Base-by-base conservation (phyloP, 2,888 invertebrate species). In the Drosophila conformis region DNA sequence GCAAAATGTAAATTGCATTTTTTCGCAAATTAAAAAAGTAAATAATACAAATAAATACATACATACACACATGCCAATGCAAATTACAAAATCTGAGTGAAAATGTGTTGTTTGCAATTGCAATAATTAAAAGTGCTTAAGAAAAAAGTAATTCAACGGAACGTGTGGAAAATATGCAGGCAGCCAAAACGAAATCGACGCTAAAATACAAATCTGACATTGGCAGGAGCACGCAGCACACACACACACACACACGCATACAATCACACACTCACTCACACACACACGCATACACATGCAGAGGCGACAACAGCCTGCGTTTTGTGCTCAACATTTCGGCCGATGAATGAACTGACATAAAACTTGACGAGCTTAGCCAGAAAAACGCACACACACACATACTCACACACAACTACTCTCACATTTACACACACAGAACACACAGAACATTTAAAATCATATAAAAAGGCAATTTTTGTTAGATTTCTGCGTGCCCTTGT, bases 271-370 rank as follows among this genome's bases (percentile, higher is more conserved):
- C 36, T 49, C 56, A 58, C 35, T 63, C 60, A 56, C 53, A 61
- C 54, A 76, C 25, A 56, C 36, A 36, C 51, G 31, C 36, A 59
- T 54, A 54, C 51, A 58, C 46, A 69, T 63, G 49, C 65, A 67
- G 65, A 61, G 77, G 73, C 78, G 78, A 85, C 78, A 82, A 71
- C 80, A 77, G 76, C 73, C 73, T 70, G 86, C 51, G 75, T 65
- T 52, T 67, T 74, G 46, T 77, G 69, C 73, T 62, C 59, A 63
- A 75, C 68, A 72, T 58, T 78, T 82, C 69, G 82, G 82, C 82
- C 87, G 83, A 91, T 91, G 91, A 91, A 91, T 91, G 91, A 91
- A 91, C 88, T 89, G 82, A 80, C 82, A 90, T 83, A 81, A 83
- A 83, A 78, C 73, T 79, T 84, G 75, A 72, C 74, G 64, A 74